Evolutionary conservation across 1,140 invertebrate species (phyloP).

Genomic region (Idris sp.): DNA sequence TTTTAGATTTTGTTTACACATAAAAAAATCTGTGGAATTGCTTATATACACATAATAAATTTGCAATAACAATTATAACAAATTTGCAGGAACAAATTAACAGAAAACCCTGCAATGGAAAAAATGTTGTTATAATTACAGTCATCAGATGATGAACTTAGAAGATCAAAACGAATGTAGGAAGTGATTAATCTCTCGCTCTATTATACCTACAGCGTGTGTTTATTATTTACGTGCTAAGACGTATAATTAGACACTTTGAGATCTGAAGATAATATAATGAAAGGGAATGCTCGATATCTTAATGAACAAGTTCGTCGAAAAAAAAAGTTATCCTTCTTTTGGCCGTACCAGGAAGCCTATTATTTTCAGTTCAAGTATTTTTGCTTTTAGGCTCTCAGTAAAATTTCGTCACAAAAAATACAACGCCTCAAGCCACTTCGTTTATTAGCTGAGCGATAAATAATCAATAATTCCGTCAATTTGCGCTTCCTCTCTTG

Average conservation of each 20-base stretch:
- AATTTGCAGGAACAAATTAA: too few species aligned
- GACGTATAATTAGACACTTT: conserved; percentile 49
- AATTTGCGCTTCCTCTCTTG: background rate
- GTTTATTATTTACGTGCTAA: conserved; percentile 46
- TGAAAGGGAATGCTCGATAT: conserved; percentile 38
- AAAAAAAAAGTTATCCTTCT: conserved; percentile 3
- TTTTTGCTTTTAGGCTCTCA: conserved; percentile 3
- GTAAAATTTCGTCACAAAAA: too few species aligned
- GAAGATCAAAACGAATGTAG: conserved; percentile 50
- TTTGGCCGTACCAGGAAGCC: background rate
- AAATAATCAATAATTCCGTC: background rate
- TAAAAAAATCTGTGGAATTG: too few species aligned
- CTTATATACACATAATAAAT: too few species aligned
- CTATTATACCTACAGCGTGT: conserved; percentile 38
- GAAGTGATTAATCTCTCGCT: conserved; percentile 41
- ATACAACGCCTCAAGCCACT: too few species aligned
- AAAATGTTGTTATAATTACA: too few species aligned
- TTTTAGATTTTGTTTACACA: too few species aligned
- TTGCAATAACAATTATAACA: too few species aligned
- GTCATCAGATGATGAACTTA: conserved; percentile 38
- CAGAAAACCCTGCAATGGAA: too few species aligned
- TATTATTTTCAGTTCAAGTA: conserved; percentile 16
- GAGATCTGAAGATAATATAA: conserved; percentile 44
- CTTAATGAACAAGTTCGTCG: conserved; percentile 40
- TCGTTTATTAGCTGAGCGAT: too few species aligned